phyloP scores from a whole-genome alignment of 2,797 vertebrate genomes.

The Epinephelus awoara region DNA sequence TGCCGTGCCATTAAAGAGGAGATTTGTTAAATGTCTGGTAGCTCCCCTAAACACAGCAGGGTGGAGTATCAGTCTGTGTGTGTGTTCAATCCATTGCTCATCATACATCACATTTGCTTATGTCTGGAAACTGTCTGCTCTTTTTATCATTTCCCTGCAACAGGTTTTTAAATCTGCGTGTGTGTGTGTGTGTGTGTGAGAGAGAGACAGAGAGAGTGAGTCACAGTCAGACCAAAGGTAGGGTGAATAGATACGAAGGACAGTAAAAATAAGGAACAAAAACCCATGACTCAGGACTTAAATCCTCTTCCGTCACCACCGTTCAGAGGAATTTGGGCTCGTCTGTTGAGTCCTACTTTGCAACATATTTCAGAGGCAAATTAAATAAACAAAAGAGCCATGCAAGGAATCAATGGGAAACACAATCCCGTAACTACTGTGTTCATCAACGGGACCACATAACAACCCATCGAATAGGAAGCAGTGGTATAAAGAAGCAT shows the following conservation, averaged over 20 bases:
- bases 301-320: slow-evolving; percentile 24
- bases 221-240: slow-evolving; percentile 55
- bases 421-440: slow-evolving; percentile 19
- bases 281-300: slow-evolving; percentile 63
- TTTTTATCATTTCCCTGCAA: slow-evolving; percentile 47
- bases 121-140: slow-evolving; percentile 64
- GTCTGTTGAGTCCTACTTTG: slow-evolving; percentile 38
- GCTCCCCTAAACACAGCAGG: slow-evolving; percentile 10
- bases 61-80: not conserved
- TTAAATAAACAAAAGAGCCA: slow-evolving; percentile 39
- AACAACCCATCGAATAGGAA: slow-evolving; percentile 34
- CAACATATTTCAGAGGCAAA: slow-evolving; percentile 50
- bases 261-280: slow-evolving; percentile 55
- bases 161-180: slow-evolving; percentile 27
- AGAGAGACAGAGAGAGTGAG: slow-evolving; percentile 39
- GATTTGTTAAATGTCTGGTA: slow-evolving; percentile 37
- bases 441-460: slow-evolving; percentile 18
- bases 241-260: slow-evolving; percentile 45
- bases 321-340: slow-evolving; percentile 30
- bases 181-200: slow-evolving; percentile 10
- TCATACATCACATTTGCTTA: slow-evolving; percentile 45
- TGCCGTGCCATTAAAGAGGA: not conserved
- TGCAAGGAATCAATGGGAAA: slow-evolving; percentile 33
- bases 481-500: not conserved
- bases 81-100: slow-evolving; percentile 42